These are phyloP conservation scores for Ostrea denselamellosa DNA, from an alignment of 1,140 invertebrate species.

Conservation along the genomic window DNA sequence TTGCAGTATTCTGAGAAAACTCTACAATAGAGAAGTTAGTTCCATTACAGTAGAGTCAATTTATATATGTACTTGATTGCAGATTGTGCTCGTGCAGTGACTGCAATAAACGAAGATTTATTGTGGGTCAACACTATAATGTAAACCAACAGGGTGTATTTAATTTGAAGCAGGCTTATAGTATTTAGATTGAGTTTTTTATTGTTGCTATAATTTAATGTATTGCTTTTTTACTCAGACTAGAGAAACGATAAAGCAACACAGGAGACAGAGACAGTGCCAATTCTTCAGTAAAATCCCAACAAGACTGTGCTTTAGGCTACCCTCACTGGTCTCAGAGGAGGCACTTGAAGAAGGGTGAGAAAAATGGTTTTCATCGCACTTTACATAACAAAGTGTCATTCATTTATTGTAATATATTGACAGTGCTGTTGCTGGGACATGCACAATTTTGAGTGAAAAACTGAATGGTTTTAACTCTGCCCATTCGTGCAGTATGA, in stretches of 20 bases:
- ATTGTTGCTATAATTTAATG: too few relatives aligned
- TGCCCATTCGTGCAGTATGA: too few relatives aligned
- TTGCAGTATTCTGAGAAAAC: constrained; percentile 1
- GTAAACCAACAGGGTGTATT: too few relatives aligned
- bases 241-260: constrained; percentile 43
- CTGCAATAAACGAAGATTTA: too few relatives aligned
- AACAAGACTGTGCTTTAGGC: constrained; percentile 76
- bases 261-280: constrained; percentile 43
- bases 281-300: constrained; percentile 77
- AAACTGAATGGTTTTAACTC: too few relatives aligned
- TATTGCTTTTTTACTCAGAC: constrained; percentile 40
- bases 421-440: too few relatives aligned
- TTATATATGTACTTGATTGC: not conserved
- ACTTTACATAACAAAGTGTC: not conserved
- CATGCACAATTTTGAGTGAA: too few relatives aligned
- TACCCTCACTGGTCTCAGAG: constrained; percentile 74
- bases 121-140: too few relatives aligned
- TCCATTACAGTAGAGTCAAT: not conserved
- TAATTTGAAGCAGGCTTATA: too few relatives aligned
- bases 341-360: constrained; percentile 78
- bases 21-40: constrained; percentile 25
- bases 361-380: constrained; percentile 47
- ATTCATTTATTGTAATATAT: too few relatives aligned
- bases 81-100: too few relatives aligned
- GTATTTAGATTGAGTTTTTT: too few relatives aligned